Conservation (phyloP, 2,113 vertebrate genomes). For the Chelonoidis abingdonii region DNA sequence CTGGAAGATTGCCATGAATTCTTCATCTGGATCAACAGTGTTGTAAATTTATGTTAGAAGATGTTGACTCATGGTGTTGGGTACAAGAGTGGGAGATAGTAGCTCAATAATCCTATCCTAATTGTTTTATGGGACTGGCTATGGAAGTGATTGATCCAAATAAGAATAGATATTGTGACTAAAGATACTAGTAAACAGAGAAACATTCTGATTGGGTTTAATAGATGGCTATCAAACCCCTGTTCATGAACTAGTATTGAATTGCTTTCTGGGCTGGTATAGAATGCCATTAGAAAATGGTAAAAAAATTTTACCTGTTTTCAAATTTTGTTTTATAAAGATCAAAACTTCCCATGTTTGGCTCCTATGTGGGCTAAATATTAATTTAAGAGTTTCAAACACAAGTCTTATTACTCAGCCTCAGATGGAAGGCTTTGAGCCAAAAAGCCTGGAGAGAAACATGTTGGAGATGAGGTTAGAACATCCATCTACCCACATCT, state of each 20-base stretch:
- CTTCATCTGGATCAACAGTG: too few relatives aligned
- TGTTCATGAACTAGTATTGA: neutral
- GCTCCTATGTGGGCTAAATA: neutral
- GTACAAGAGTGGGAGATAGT: neutral
- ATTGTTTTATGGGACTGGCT: neutral
- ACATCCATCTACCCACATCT: neutral
- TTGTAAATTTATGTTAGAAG: too few relatives aligned
- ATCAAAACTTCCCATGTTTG: neutral
- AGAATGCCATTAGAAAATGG: neutral
- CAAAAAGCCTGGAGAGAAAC: neutral
- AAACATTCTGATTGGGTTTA: neutral
- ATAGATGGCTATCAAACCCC: neutral
- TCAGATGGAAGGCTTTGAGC: neutral
- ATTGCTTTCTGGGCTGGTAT: neutral
- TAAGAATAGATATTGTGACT: neutral
- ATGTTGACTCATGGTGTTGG: neutral
- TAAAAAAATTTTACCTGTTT: neutral
- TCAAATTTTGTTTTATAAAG: neutral
- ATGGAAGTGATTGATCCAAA: neutral
- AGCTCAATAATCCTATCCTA: neutral
- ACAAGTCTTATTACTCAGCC: neutral
- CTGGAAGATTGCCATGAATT: neutral
- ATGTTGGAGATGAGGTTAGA: neutral
- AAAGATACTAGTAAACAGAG: neutral
- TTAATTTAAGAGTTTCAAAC: neutral